A percentile compares a stretch with the other conserved stretches of the same genome.
phyloP scores from a whole-genome alignment of 2,888 invertebrate species.

The Bruchidius siliquastri region DNA sequence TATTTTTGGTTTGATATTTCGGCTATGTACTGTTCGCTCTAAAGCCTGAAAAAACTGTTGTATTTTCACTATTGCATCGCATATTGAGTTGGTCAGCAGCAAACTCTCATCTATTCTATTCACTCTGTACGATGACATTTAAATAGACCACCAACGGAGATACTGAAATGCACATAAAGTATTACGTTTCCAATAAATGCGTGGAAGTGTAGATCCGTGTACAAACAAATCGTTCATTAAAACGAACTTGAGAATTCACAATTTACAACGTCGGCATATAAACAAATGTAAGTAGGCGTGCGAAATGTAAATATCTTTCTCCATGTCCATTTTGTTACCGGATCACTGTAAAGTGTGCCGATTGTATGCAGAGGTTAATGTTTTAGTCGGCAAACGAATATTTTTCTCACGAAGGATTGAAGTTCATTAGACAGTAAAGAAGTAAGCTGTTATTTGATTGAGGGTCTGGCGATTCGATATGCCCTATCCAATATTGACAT shows the following conservation, averaged over 20 bases:
- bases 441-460: too few relatives aligned
- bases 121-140: not conserved
- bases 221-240: not conserved
- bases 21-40: too few relatives aligned
- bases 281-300: not conserved
- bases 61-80: too few relatives aligned
- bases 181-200: not conserved
- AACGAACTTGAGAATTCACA: not conserved
- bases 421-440: not conserved
- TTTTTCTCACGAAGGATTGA: not conserved
- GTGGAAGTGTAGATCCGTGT: not conserved
- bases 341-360: not conserved
- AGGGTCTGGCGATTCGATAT: too few relatives aligned
- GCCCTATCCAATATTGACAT: too few relatives aligned
- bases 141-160: not conserved
- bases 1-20: too few relatives aligned
- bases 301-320: slow-evolving; percentile 4
- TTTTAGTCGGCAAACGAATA: not conserved
- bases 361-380: not conserved
- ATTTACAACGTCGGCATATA: not conserved
- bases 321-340: slow-evolving; percentile 1
- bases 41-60: too few relatives aligned
- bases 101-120: not conserved
- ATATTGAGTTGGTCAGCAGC: too few relatives aligned
- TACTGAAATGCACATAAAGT: not conserved